A percentile compares a stretch with the other conserved stretches of the same genome.
phyloP scores from a whole-genome alignment of 2,797 vertebrate genomes.

The Squalus acanthias region DNA sequence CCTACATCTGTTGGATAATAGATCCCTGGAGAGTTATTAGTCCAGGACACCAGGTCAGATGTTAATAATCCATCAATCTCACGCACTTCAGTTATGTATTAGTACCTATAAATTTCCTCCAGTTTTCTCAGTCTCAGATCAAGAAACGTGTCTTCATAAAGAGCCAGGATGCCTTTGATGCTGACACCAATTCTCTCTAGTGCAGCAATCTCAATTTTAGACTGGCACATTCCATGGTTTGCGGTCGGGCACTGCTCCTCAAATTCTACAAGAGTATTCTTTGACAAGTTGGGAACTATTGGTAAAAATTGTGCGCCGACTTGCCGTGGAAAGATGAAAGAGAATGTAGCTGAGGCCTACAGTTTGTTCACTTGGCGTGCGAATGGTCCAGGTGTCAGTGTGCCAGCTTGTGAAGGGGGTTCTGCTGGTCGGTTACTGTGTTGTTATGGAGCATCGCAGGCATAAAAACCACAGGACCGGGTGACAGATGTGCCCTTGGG shows the following conservation, averaged over 20 bases:
- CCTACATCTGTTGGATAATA: neutral
- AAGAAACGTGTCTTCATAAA: neutral
- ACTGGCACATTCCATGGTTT: neutral
- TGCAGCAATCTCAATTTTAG: neutral
- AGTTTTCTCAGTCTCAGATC: neutral
- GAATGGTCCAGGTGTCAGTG: neutral
- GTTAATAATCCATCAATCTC: conserved; percentile 15
- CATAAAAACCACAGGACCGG: neutral
- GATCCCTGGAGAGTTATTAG: neutral
- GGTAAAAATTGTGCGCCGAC: neutral
- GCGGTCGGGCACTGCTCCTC: neutral
- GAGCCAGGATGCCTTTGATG: neutral
- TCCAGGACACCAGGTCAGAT: neutral
- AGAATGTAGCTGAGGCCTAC: neutral
- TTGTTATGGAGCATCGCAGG: no score
- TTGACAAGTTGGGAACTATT: neutral
- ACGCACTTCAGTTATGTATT: neutral
- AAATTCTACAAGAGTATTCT: neutral
- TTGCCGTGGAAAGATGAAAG: neutral
- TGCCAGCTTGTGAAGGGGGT: neutral
- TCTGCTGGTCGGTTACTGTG: neutral
- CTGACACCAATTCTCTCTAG: neutral
- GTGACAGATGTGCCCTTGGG: neutral
- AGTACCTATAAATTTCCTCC: neutral
- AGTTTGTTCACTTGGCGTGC: neutral